Evolutionary conservation across 1,140 invertebrate genomes (phyloP), one percentile per base, ranked within the genome.

Genomic region (Hylaeus volcanicus): DNA sequence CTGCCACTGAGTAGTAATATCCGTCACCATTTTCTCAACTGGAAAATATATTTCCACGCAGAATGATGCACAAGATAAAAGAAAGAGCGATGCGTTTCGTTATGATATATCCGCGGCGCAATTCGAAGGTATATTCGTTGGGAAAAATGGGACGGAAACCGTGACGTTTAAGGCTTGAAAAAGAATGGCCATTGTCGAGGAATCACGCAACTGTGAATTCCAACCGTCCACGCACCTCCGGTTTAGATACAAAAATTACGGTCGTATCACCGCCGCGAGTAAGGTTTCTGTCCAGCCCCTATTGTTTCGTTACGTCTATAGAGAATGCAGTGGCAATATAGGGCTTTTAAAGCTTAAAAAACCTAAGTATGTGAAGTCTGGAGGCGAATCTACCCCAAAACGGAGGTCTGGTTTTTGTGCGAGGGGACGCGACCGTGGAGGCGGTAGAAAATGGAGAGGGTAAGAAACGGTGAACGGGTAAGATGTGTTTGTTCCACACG

Each of bases 401-500:
- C 65, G 66, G 11, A 74, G 37, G 73, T 74, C 65, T 39, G 68
- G 70, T 56, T 66, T 69, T 63, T 41, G 75, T 74, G 73, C 74
- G 51, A 86, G 63, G 80, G 79, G 79, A 70, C 65, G 66, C 6
- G 6, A 60, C 12, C 9, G 9, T 0, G 48, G 43, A 43, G 55
- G 5, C 2, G 37, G 41, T 0, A 15, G 26, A 51, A 48, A 39
- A 26, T 12, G 64, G 72, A 43, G 5, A 64, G 66, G 61, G 60
- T 80, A 86, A 87, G 86, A 87, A 87, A 85, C 79, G 63, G 71
- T 48, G 83, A 79, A 83, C 69, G 84, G 69, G 86, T 89, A 91
- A 91, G 91, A 92, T 91, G 92, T 89, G 90, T 93, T 92, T 93
- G 91, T 93, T 93, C 91, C 92, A 92, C 88, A 91, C 91, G 89